These are phyloP conservation scores for Caenorhabditis sp. DNA, from an alignment of 2,888 invertebrate species.

Conservation along the genomic window DNA sequence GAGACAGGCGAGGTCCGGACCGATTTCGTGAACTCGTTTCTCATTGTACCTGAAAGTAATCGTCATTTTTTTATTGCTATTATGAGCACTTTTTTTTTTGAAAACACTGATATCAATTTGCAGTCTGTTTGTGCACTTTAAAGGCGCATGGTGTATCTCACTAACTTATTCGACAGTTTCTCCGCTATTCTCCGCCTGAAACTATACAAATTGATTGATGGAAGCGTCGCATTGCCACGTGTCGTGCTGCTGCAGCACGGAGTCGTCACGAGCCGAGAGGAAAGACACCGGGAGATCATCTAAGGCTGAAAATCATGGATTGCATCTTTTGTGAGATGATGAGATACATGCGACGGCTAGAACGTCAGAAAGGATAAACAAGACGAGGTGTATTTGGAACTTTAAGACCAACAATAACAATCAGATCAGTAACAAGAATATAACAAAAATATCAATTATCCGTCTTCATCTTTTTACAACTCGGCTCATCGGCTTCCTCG, in stretches of 20 bases:
- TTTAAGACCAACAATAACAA: neutral
- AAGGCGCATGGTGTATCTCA: too few species aligned
- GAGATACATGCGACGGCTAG: too few species aligned
- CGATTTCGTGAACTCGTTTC: conserved; percentile 75
- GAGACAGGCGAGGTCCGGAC: conserved; percentile 81
- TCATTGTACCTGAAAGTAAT: conserved; percentile 71
- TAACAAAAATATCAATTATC: conserved; percentile 6
- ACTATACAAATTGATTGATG: conserved; percentile 72
- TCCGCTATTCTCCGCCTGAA: conserved; percentile 75
- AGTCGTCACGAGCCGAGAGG: conserved; percentile 13
- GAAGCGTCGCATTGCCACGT: conserved; percentile 60
- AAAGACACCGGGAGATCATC: conserved; percentile 62
- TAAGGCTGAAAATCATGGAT: conserved; percentile 1
- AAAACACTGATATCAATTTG: too few species aligned
- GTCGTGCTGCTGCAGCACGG: conserved; percentile 25
- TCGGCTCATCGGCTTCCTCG: conserved; percentile 42
- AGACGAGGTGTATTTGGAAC: neutral
- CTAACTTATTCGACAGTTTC: conserved; percentile 71
- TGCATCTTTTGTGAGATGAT: too few species aligned
- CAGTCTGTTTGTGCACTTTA: too few species aligned
- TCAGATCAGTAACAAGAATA: conserved; percentile 13
- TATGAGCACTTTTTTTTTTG: too few species aligned
- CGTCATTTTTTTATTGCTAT: neutral
- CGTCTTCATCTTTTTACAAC: conserved; percentile 28
- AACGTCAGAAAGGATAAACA: neutral